Percentiles rank a stretch among this genome's conserved stretches.
These are phyloP conservation scores for Berghia stephanieae DNA, from an alignment of 1,140 invertebrate genomes.

Conservation along the genomic window DNA sequence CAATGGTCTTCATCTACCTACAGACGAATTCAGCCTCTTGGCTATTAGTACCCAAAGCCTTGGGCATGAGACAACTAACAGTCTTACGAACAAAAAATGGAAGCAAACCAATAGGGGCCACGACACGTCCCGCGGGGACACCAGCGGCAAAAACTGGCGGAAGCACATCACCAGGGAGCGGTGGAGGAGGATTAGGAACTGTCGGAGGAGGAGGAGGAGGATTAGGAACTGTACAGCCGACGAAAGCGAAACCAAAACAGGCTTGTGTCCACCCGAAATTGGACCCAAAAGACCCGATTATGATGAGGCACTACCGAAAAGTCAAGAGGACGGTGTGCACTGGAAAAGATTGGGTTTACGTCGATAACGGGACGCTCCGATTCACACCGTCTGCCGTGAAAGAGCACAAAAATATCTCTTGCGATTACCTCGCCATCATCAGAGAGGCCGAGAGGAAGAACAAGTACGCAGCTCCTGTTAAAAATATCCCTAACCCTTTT, in stretches of 20 bases:
- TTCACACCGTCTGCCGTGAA: constrained; percentile 25
- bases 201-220: no score
- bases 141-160: no score
- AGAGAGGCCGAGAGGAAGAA: constrained; percentile 30
- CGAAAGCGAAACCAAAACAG: not conserved
- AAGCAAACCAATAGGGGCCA: no score
- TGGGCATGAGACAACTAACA: no score
- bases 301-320: constrained; percentile 75
- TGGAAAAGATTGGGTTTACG: constrained; percentile 57
- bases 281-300: constrained; percentile 74
- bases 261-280: constrained; percentile 75
- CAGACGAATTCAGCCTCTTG: no score
- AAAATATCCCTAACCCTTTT: constrained; percentile 39
- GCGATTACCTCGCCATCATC: constrained; percentile 39
- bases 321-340: constrained; percentile 73
- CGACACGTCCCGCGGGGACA: no score
- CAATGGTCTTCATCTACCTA: no score
- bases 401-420: constrained; percentile 43
- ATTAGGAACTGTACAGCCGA: no score
- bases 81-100: no score
- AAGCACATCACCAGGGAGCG: no score
- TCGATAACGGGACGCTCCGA: constrained; percentile 38
- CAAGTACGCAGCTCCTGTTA: constrained; percentile 18
- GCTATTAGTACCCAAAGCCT: no score
- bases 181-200: no score